Conservation (phyloP, 2,888 invertebrate genomes). For the Lasius platythorax region DNA sequence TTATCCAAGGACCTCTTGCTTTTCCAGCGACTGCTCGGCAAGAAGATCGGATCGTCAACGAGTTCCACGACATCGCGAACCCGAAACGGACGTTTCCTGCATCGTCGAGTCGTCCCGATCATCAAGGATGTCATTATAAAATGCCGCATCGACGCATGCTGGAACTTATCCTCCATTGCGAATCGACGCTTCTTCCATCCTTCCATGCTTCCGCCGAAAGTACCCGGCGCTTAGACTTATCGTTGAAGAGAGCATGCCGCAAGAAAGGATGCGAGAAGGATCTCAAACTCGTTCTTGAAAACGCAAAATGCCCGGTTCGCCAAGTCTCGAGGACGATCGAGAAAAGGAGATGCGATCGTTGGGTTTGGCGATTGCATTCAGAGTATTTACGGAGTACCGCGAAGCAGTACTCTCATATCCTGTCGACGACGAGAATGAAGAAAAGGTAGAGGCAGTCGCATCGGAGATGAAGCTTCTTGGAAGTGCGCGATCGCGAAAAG, state of each 20-base stretch:
- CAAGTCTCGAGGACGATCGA: slow-evolving; percentile 4
- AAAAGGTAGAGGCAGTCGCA: not conserved
- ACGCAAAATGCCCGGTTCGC: not conserved
- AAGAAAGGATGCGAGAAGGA: not conserved
- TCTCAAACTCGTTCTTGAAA: slow-evolving; percentile 5
- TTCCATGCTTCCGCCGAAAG: not conserved
- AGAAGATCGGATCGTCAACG: not conserved
- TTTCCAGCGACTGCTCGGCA: slow-evolving; percentile 22
- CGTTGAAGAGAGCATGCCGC: slow-evolving; percentile 3
- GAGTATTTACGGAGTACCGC: not conserved
- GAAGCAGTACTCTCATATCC: slow-evolving; percentile 10
- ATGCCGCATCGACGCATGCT: not conserved
- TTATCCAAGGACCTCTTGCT: slow-evolving; percentile 37
- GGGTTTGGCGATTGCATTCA: slow-evolving; percentile 9
- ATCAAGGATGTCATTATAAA: not conserved
- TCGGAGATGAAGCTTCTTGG: slow-evolving; percentile 38
- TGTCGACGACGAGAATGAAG: slow-evolving; percentile 1
- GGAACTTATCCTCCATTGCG: too few species aligned
- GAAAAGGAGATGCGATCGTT: not conserved
- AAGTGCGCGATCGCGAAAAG: slow-evolving; percentile 37
- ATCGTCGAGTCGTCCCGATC: not conserved
- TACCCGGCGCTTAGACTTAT: not conserved
- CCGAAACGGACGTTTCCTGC: not conserved
- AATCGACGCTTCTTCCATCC: not conserved
- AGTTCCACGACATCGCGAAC: not conserved